Base-by-base conservation (phyloP, 1,140 invertebrate species). In the Acromyrmex heyeri region DNA sequence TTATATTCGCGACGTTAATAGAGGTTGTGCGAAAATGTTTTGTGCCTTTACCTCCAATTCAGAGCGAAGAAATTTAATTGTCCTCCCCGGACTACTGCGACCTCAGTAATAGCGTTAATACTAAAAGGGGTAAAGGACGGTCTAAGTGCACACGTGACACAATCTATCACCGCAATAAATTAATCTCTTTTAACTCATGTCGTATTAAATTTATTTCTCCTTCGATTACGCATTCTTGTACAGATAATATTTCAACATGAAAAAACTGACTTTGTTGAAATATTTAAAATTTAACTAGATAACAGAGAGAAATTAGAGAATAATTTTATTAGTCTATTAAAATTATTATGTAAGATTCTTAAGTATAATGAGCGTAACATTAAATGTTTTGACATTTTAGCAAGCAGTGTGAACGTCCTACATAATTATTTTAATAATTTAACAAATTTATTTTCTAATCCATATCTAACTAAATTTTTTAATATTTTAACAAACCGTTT, bases 121-220 rank as follows among this genome's bases (percentile, higher is more conserved):
- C 8, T 27, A 67, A 87, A 91, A 92, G 89, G 91, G 91, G 89
- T 91, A 87, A 86, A 88, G 77, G 59, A 85, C 67, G 83, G 75
- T 78, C 87, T 90, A 86, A 92, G 91, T 90, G 91, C 86, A 77
- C 86, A 59, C 73, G 30, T 76, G 87, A 90, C 83, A 67, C 57
- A 82, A 91, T 91, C 81, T 62, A 81, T 91, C 90, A 88, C 48
- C 70, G 48, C 59, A 59, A 85, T 64, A 83, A 85, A 78, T 64
- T 65, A 48, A 78, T 85, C 64, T 57, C 73, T 85, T 30, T 65
- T 85, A 85, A 78, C 55, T 85, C 48, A 3, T 12, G 82, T 76
- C 73, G 79, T 14, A 62, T 75, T 83, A 75, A 83, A 83, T 16
- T 6, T 14, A 24, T 50, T 61, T 73, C 38, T 30, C 6, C n/a